Conservation (phyloP, 2,113 vertebrate species). For the Pelodiscus sinensis region DNA sequence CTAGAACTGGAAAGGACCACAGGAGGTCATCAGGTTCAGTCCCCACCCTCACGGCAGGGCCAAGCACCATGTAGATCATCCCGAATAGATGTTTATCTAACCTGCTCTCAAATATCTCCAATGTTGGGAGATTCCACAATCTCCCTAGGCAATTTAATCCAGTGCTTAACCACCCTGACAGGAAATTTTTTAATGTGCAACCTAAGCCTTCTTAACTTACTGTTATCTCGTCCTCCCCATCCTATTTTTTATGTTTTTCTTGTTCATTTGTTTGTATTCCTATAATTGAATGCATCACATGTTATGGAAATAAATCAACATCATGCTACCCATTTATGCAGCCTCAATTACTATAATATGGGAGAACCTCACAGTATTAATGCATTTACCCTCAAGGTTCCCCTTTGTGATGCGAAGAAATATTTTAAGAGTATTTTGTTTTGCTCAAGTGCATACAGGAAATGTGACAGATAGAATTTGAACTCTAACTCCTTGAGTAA, state of each 20-base stretch:
- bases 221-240: background rate
- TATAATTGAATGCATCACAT: background rate
- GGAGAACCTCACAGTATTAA: background rate
- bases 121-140: no score
- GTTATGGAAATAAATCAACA: background rate
- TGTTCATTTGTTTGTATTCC: background rate
- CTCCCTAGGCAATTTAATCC: no score
- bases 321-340: background rate
- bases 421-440: background rate
- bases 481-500: background rate
- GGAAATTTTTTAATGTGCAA: no score
- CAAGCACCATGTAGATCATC: no score
- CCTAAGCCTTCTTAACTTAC: background rate
- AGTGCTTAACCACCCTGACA: no score
- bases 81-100: no score
- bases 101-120: no score
- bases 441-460: background rate
- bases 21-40: no score
- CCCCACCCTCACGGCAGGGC: no score
- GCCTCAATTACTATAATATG: fast-evolving
- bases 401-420: background rate
- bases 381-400: background rate
- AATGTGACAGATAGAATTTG: background rate
- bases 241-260: background rate
- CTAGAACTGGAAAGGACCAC: no score